Percentiles rank a stretch among this genome's conserved stretches.
Evolutionary conservation across 2,888 invertebrate species (phyloP).

Genomic region (Hydraecia micacea): DNA sequence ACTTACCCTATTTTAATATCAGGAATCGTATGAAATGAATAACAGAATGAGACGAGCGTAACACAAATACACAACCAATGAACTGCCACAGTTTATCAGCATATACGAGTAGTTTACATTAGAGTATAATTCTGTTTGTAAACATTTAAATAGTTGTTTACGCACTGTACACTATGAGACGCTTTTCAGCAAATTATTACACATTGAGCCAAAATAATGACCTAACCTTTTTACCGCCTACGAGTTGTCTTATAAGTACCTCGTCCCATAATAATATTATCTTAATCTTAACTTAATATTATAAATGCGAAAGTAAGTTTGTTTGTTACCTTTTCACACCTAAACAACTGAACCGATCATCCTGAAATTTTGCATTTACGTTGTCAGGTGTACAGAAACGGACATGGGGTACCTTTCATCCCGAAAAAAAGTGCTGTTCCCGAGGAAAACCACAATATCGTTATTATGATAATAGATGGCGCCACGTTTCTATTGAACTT

Average conservation of each 20-base stretch:
- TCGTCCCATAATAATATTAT: neutral
- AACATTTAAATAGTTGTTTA: constrained; percentile 15
- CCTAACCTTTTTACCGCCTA: neutral
- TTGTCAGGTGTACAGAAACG: too few species aligned
- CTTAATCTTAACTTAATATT: too few species aligned
- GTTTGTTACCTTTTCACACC: too few species aligned
- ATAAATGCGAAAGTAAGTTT: too few species aligned
- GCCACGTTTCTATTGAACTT: too few species aligned
- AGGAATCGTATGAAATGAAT: neutral
- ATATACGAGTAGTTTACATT: constrained; percentile 14
- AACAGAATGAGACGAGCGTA: constrained; percentile 9
- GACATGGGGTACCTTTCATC: too few species aligned
- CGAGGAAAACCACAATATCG: too few species aligned
- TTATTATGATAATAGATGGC: too few species aligned
- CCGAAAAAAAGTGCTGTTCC: too few species aligned
- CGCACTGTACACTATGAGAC: neutral
- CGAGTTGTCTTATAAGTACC: neutral
- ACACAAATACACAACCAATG: neutral
- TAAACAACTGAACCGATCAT: too few species aligned
- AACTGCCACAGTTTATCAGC: constrained; percentile 35
- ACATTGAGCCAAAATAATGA: constrained; percentile 12
- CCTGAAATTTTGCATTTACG: too few species aligned
- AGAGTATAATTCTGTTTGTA: neutral
- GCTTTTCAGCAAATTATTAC: constrained; percentile 14
- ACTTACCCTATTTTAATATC: constrained; percentile 10